Evolutionary conservation across 2,797 vertebrate genomes (phyloP).

Genomic region (Typhlichthys subterraneus): DNA sequence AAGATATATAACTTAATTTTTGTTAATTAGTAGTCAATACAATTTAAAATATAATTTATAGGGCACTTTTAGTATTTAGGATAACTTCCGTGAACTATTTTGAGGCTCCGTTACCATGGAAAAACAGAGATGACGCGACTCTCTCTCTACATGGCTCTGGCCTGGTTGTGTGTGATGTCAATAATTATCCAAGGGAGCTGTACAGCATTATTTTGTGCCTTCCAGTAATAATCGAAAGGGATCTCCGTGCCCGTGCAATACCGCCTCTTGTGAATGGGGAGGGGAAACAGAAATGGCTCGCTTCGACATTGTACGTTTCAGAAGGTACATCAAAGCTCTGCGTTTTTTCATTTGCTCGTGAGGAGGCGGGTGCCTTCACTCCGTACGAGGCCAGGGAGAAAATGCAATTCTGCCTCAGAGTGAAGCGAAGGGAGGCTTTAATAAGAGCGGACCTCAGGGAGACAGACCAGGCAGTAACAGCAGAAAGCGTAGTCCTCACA

Average conservation of each 20-base stretch:
- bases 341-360: conserved; percentile 21
- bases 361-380: conserved; percentile 36
- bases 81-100: too few relatives aligned
- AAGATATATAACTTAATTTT: too few relatives aligned
- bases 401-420: conserved; percentile 38
- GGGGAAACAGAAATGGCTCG: conserved; percentile 27
- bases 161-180: conserved; percentile 22
- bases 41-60: too few relatives aligned
- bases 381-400: conserved; percentile 34
- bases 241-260: conserved; percentile 8
- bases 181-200: conserved; percentile 6
- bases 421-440: conserved; percentile 39
- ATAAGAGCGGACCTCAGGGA: conserved; percentile 25
- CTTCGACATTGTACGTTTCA: conserved; percentile 3
- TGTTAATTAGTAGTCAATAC: too few relatives aligned
- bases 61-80: too few relatives aligned
- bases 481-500: conserved; percentile 22
- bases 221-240: conserved; percentile 34
- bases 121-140: too few relatives aligned
- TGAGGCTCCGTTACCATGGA: too few relatives aligned
- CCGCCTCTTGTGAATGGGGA: conserved; percentile 19
- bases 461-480: conserved; percentile 10
- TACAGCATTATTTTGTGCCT: conserved; percentile 12
- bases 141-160: too few relatives aligned
- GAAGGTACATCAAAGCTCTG: conserved; percentile 44